These are phyloP conservation scores for Sarcophaga caerulescens DNA, from an alignment of 2,888 invertebrate genomes.

Conservation along the genomic window DNA sequence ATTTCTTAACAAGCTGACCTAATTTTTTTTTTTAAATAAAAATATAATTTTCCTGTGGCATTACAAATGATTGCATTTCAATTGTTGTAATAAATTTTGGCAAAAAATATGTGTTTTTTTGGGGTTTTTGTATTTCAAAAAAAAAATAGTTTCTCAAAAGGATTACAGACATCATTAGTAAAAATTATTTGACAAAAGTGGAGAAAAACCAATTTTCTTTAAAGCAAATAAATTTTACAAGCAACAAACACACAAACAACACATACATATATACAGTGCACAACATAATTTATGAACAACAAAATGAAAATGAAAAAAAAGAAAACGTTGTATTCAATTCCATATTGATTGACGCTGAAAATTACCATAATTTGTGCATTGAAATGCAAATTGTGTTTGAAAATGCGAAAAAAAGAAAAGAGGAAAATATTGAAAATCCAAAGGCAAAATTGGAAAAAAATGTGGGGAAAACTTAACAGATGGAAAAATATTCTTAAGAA, in stretches of 20 bases:
- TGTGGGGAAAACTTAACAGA: slow-evolving; percentile 57
- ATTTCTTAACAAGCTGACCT: too few species aligned
- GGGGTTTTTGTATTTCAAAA: not conserved
- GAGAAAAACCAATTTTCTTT: slow-evolving; percentile 51
- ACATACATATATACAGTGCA: slow-evolving; percentile 44
- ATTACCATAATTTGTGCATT: slow-evolving; percentile 67
- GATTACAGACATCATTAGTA: slow-evolving; percentile 59
- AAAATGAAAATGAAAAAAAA: slow-evolving; percentile 17
- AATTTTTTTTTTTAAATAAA: not conserved
- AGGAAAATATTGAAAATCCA: slow-evolving; percentile 37
- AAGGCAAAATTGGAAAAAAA: slow-evolving; percentile 17
- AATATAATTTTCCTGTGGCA: not conserved
- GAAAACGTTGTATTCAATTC: slow-evolving; percentile 58
- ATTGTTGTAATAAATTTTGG: slow-evolving; percentile 17
- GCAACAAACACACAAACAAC: slow-evolving; percentile 54
- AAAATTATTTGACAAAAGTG: slow-evolving; percentile 57
- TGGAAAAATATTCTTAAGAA: slow-evolving; percentile 63
- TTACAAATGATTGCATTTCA: slow-evolving; percentile 6
- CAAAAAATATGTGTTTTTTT: not conserved
- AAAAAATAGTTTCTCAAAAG: not conserved
- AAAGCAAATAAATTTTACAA: slow-evolving; percentile 49
- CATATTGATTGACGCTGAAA: slow-evolving; percentile 67
- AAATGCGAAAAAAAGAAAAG: slow-evolving; percentile 34
- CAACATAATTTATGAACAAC: slow-evolving; percentile 56
- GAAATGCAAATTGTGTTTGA: slow-evolving; percentile 58